phyloP scores from a whole-genome alignment of 2,888 invertebrate species.

The Chymomyza caudatula region DNA sequence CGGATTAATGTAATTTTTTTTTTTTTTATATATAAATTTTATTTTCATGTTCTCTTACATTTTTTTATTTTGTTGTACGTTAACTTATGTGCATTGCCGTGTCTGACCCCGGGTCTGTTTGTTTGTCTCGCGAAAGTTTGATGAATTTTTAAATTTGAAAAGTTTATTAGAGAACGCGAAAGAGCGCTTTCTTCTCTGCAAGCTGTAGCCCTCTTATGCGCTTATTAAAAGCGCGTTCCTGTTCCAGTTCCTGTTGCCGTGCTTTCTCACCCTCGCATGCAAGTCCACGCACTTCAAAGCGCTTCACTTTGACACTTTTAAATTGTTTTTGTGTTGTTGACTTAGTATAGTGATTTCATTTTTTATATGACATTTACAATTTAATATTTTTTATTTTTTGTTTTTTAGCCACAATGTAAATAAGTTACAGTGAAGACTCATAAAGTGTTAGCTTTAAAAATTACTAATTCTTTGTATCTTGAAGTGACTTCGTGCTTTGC shows the following conservation, averaged over 20 bases:
- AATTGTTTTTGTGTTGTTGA: slow-evolving; percentile 18
- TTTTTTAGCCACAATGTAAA: background rate
- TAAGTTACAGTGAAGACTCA: background rate
- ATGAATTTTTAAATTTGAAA: slow-evolving; percentile 72
- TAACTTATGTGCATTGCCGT: slow-evolving; percentile 13
- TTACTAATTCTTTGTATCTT: too few relatives aligned
- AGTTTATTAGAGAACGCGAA: slow-evolving; percentile 66
- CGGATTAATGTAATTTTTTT: slow-evolving; percentile 71
- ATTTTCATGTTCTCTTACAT: slow-evolving; percentile 7
- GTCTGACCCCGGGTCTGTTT: slow-evolving; percentile 53
- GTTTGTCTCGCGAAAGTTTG: slow-evolving; percentile 65
- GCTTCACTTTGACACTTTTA: slow-evolving; percentile 19
- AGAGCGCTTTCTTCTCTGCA: background rate
- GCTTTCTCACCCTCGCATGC: background rate
- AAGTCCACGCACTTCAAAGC: slow-evolving; percentile 49
- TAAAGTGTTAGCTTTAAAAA: background rate
- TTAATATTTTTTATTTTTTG: slow-evolving; percentile 31
- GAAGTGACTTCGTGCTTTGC: too few relatives aligned
- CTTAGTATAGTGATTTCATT: background rate
- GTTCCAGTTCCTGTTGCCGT: background rate
- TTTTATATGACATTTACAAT: background rate
- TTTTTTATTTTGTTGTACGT: background rate
- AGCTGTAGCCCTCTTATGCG: slow-evolving; percentile 1
- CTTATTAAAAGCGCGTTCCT: slow-evolving; percentile 54
- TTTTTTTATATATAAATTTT: slow-evolving; percentile 32